Evolutionary conservation across 2,797 vertebrate genomes (phyloP).

Genomic region (Cynopterus sphinx): DNA sequence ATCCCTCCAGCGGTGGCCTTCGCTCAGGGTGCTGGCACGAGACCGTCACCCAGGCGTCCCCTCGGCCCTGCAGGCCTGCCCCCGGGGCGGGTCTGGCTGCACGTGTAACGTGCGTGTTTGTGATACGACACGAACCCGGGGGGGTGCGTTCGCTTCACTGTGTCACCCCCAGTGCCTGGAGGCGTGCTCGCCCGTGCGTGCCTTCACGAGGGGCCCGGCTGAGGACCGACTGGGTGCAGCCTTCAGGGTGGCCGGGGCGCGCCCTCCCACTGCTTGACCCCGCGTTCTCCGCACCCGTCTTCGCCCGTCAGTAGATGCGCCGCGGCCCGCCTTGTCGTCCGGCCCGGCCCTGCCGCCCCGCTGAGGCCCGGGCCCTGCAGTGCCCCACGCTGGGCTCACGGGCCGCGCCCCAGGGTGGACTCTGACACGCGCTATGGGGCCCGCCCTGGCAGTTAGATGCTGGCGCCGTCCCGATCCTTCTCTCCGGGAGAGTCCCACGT

Average conservation of each 20-base stretch:
- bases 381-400: fast-evolving
- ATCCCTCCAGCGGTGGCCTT: too few relatives aligned
- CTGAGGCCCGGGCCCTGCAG: fast-evolving
- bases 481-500: too few relatives aligned
- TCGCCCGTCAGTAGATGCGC: fast-evolving
- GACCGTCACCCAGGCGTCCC: background rate
- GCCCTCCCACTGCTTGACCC: fast-evolving
- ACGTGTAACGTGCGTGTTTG: background rate
- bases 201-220: fast-evolving
- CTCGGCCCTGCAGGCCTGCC: background rate
- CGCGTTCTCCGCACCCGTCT: fast-evolving
- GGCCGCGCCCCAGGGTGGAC: fast-evolving
- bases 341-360: fast-evolving
- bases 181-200: fast-evolving
- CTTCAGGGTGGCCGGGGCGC: background rate
- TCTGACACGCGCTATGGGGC: fast-evolving
- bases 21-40: background rate
- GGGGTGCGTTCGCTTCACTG: fast-evolving
- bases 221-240: background rate
- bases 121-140: background rate
- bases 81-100: background rate
- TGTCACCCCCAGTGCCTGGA: too few relatives aligned
- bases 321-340: fast-evolving
- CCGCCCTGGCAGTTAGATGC: fast-evolving
- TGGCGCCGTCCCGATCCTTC: background rate